Conservation (phyloP, 2,888 invertebrate genomes). For the Colletes collaris region DNA sequence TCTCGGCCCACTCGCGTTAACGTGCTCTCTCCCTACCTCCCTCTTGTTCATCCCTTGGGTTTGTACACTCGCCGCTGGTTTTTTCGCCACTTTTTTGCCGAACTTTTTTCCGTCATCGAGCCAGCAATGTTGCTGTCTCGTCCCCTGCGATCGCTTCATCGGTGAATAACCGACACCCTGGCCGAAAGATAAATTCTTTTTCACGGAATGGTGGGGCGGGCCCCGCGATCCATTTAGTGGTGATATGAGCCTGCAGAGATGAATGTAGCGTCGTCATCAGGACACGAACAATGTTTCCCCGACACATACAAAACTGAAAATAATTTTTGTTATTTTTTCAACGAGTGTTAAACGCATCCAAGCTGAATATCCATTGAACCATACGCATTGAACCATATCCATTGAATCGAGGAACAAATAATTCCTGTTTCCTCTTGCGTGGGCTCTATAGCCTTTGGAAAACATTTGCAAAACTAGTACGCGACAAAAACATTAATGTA, state of each 20-base stretch:
- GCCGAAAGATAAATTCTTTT: slow-evolving; percentile 42
- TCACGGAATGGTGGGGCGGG: neutral
- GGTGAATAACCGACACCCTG: slow-evolving; percentile 45
- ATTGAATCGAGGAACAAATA: too few relatives aligned
- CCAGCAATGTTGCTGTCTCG: slow-evolving; percentile 30
- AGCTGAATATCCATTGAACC: too few relatives aligned
- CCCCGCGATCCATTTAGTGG: slow-evolving; percentile 2
- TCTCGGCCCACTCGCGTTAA: neutral
- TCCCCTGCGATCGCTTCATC: slow-evolving; percentile 24
- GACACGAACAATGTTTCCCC: neutral
- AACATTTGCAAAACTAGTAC: too few relatives aligned
- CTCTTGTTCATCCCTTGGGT: neutral
- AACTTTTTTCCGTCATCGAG: slow-evolving; percentile 52
- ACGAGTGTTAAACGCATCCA: too few relatives aligned
- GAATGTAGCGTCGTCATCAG: slow-evolving; percentile 26
- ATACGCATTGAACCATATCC: too few relatives aligned
- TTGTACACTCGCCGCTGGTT: slow-evolving; percentile 21
- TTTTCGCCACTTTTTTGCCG: slow-evolving; percentile 22
- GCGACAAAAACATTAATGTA: too few relatives aligned
- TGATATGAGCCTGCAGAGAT: neutral
- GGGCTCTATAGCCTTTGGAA: too few relatives aligned
- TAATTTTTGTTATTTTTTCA: too few relatives aligned
- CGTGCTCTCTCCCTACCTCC: neutral
- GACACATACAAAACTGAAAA: too few relatives aligned
- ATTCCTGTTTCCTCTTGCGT: too few relatives aligned